Conservation (phyloP, 1,140 invertebrate species). For the Rhynchophorus ferrugineus region DNA sequence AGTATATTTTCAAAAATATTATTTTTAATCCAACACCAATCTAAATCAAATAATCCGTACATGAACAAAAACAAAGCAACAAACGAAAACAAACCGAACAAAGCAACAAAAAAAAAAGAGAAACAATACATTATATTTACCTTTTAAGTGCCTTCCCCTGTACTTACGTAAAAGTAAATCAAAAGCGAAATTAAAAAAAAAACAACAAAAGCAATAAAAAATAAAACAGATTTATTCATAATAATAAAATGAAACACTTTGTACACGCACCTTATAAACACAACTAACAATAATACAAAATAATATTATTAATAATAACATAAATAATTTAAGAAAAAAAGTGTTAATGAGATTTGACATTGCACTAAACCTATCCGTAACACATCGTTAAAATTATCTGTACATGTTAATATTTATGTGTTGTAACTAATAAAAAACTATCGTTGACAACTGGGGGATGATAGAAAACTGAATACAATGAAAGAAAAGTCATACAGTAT, state of each 20-base stretch:
- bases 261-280: constrained; percentile 11
- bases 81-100: neutral
- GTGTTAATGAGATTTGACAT: constrained; percentile 3
- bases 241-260: constrained; percentile 12
- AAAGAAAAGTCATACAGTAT: neutral
- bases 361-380: constrained; percentile 2
- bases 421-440: no score
- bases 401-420: no score
- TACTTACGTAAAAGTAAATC: neutral
- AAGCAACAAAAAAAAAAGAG: neutral
- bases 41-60: no score
- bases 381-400: neutral
- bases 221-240: constrained; percentile 19
- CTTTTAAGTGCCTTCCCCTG: neutral
- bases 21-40: no score
- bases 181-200: constrained; percentile 5
- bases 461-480: neutral
- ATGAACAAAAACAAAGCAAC: neutral
- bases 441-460: constrained; percentile 2
- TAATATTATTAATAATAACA: constrained; percentile 1
- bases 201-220: constrained; percentile 17
- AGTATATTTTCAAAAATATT: no score
- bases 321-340: constrained; percentile 9
- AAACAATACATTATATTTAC: neutral
- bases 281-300: constrained; percentile 9